phyloP scores from a whole-genome alignment of 2,113 vertebrate genomes.

The Romanogobio albipinnatus region DNA sequence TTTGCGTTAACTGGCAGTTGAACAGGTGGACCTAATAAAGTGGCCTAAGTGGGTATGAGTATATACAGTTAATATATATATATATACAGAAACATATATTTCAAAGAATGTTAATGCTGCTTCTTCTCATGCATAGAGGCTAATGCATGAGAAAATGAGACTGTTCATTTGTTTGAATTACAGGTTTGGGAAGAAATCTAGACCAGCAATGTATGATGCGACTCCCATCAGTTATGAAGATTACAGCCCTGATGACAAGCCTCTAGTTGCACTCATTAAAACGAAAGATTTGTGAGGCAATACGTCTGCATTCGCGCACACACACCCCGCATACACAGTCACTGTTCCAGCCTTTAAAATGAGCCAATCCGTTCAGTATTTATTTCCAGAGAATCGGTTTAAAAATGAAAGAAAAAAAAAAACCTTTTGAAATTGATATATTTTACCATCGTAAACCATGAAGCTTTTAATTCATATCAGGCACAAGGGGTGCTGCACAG shows the following conservation, averaged over 20 bases:
- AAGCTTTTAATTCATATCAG: constrained; percentile 68
- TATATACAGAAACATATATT: background rate
- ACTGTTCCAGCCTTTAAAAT: constrained; percentile 50
- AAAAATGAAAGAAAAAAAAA: constrained; percentile 57
- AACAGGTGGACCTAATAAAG: too few relatives aligned
- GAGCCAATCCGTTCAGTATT: constrained; percentile 62
- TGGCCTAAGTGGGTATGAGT: too few relatives aligned
- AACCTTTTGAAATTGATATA: constrained; percentile 65
- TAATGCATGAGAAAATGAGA: constrained; percentile 30
- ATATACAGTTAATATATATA: too few relatives aligned
- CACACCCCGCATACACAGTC: constrained; percentile 33
- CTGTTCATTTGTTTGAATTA: constrained; percentile 48
- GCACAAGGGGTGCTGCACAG: constrained; percentile 40
- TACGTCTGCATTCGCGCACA: constrained; percentile 4
- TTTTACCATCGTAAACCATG: constrained; percentile 69
- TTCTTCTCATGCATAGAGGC: background rate
- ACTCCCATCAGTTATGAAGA: constrained; percentile 96
- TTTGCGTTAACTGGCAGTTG: too few relatives aligned
- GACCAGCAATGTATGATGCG: constrained; percentile 96
- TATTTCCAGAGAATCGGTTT: constrained; percentile 54
- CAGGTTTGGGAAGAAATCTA: constrained; percentile 97
- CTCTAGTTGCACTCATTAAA: constrained; percentile 97
- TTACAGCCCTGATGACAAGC: constrained; percentile 97
- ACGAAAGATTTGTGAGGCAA: constrained; percentile 97
- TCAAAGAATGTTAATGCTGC: background rate